Evolutionary conservation across 1,140 invertebrate species (phyloP).

Genomic region (Brachionus sp.): DNA sequence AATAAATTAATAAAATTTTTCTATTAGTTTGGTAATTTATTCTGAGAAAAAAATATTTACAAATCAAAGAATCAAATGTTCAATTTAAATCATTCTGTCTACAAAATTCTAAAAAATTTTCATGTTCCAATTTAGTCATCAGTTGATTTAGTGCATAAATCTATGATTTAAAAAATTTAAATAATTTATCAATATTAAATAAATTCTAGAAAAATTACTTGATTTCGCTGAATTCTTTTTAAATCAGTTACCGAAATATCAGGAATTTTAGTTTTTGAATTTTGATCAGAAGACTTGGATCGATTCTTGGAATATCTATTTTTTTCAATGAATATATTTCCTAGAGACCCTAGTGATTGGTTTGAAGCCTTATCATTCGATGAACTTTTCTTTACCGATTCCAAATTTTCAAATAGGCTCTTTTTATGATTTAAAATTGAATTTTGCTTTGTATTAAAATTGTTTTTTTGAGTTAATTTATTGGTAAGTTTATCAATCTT

Average conservation of each 20-base stretch:
- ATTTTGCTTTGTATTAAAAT: neutral
- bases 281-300: slow-evolving; percentile 16
- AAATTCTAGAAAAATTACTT: neutral
- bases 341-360: neutral
- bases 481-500: slow-evolving; percentile 16
- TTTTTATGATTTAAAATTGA: neutral
- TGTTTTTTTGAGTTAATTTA: neutral
- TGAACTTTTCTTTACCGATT: neutral
- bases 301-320: neutral
- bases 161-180: neutral
- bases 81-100: neutral
- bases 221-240: slow-evolving; percentile 15
- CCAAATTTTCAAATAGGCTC: neutral
- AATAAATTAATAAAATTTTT: neutral
- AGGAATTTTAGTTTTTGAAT: neutral
- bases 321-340: neutral
- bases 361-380: neutral
- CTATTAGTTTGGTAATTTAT: neutral
- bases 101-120: slow-evolving; percentile 27
- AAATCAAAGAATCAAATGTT: neutral
- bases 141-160: slow-evolving; percentile 15
- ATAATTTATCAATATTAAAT: neutral
- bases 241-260: neutral
- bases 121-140: slow-evolving; percentile 40
- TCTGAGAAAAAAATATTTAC: neutral